Base-by-base conservation (phyloP, 2,888 invertebrate species). In the Hermodice carunculata region DNA sequence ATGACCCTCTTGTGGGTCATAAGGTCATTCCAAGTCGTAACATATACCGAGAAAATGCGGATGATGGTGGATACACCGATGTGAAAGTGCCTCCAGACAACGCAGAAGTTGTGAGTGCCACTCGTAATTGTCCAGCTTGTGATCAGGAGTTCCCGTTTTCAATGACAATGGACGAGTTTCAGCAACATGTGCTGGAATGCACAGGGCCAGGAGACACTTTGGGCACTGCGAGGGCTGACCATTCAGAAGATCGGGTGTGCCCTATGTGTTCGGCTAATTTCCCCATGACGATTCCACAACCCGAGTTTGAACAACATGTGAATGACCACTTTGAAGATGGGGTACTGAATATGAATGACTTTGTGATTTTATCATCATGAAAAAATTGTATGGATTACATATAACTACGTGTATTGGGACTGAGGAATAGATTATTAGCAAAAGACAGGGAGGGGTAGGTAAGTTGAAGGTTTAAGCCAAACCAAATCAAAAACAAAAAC, bases 101-200 rank as follows among this genome's bases (percentile, higher is more conserved):
- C 59, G 22, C 48, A 37, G 6, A 28, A 49, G 17, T 5, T 24
- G n/a, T 19, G 37, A 17, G 11, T 32, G 40, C 28, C 19, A 17
- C 37, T 48, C 5, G 31, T 19, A 51, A 43, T 31, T 81, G 81
- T 54, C 81, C 80, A 5, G 73, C 76, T 1, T 81, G 81, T 69
- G 72, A 59, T 22, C 64, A 71, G 26, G 73, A 80, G 46, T 81
- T 77, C 58, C 51, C 49, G 6, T 70, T 73, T 14, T 67, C 73
- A 8, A 58, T 78, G 60, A 67, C 69, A 29, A 76, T 78, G 71
- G 78, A 77, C n/a, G 75, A 79, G 28, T 81, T 81, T 69, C 80
- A 81, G 66, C 68, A 70, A 24, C 81, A 81, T 58, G 78, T 81
- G 1, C 75, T 77, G 61, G 76, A 79, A 28, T 81, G 81, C 70